Evolutionary conservation across 1,140 invertebrate species (phyloP).

Genomic region (Pseudomyrmex concolor): DNA sequence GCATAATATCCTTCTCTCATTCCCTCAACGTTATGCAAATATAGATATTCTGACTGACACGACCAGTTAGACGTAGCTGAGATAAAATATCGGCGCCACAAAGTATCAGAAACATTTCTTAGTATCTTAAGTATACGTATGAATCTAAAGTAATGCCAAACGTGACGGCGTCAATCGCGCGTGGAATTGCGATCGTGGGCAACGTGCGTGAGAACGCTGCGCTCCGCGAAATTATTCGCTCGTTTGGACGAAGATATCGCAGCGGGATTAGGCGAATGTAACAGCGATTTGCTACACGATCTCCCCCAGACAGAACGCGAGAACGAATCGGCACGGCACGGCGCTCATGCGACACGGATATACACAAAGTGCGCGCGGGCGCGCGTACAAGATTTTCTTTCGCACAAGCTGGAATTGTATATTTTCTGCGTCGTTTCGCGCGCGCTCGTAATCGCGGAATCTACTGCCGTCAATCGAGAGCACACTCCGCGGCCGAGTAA

Average conservation of each 20-base stretch:
- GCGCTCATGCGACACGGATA: conserved; percentile 16
- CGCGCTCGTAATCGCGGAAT: conserved; percentile 30
- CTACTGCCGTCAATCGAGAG: conserved; percentile 42
- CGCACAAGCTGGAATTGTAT: conserved; percentile 26
- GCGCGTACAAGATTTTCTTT: background rate
- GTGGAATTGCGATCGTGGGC: conserved; percentile 31
- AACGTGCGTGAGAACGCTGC: conserved; percentile 54
- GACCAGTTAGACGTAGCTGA: background rate
- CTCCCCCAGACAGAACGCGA: conserved; percentile 26
- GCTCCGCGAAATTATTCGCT: conserved; percentile 49
- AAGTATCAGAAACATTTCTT: conserved; percentile 1
- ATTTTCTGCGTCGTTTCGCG: conserved; percentile 49
- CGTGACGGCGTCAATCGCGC: conserved; percentile 25
- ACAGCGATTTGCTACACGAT: conserved; percentile 14
- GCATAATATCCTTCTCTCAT: background rate
- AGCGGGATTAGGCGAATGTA: conserved; percentile 37
- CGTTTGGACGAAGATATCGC: conserved; percentile 51
- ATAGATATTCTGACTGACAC: background rate
- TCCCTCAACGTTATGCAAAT: background rate
- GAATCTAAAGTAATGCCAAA: background rate
- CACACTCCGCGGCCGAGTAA: conserved; percentile 33
- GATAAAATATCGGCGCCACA: background rate
- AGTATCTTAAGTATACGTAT: background rate
- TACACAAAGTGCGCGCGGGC: background rate
- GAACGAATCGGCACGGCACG: conserved; percentile 30